Evolutionary conservation across 2,888 invertebrate species (phyloP).

Genomic region (Rhagonycha lutea): DNA sequence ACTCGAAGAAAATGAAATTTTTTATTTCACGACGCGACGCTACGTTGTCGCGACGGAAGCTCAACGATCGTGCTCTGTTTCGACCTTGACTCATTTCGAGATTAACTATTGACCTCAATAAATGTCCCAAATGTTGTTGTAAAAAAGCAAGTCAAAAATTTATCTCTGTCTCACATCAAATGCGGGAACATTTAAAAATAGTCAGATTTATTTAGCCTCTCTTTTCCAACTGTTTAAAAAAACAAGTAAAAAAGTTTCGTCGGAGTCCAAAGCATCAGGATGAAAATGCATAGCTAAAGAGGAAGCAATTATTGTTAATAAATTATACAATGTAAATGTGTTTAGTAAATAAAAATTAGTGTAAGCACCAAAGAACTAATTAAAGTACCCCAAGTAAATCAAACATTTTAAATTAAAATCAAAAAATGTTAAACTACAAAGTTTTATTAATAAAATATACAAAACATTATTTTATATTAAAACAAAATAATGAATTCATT

Average conservation of each 20-base stretch:
- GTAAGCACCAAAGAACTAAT: slow-evolving; percentile 10
- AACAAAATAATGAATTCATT: slow-evolving; percentile 24
- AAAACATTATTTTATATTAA: slow-evolving; percentile 23
- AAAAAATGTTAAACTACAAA: slow-evolving; percentile 13
- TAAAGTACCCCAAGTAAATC: slow-evolving; percentile 1
- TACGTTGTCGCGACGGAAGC: no score
- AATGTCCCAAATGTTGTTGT: no score
- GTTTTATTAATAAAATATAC: slow-evolving; percentile 19
- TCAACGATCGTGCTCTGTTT: no score
- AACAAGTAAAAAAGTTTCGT: not conserved
- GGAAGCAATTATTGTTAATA: slow-evolving; percentile 1
- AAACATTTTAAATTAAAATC: not conserved
- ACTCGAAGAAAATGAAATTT: no score
- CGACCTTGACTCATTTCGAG: no score
- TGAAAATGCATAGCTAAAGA: not conserved
- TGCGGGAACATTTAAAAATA: not conserved
- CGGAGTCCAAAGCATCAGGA: not conserved
- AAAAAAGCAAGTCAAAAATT: no score
- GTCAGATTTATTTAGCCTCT: not conserved
- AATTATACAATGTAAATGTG: slow-evolving; percentile 3
- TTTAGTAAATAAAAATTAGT: slow-evolving; percentile 16
- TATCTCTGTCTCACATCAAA: no score
- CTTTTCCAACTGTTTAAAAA: not conserved
- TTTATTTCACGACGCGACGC: no score
- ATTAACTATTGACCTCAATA: no score